Base-by-base conservation (phyloP, 2,797 vertebrate genomes). In the Labeo calbasu region DNA sequence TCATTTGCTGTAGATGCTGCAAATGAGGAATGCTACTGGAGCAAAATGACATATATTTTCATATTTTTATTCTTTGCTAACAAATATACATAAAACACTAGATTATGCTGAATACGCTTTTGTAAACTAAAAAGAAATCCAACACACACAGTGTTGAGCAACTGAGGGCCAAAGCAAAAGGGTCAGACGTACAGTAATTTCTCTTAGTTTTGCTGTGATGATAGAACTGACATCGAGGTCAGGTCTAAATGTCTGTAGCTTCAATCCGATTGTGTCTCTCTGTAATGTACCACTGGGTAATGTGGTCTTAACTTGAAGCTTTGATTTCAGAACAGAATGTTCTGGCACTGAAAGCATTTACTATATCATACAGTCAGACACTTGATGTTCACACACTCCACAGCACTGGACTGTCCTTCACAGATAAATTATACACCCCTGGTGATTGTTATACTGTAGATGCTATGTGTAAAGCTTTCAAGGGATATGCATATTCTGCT, bases 271-370 rank as follows among this genome's bases (percentile, higher is more conserved):
- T 28, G 61, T n/a, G 9, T 61, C n/a, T 13, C 1, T 9, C 51
- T 36, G 17, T 28, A 17, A n/a, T 40, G 55, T 36, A 71, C 36
- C 68, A 32, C 69, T 73, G 53, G 25, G 55, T 32, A 46, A 36
- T 65, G 13, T 75, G 36, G 13, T 63, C 25, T 73, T 72, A 50
- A 51, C 51, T n/a, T 10, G 9, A 55, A 28, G 19, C 46, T 75
- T 63, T 53, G 71, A 76, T 25, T 82, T 78, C 14, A 19, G 81
- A 15, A 82, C 81, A 65, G 71, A 83, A 83, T 69, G 73, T 77
- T 57, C 82, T 57, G 72, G 36, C 63, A n/a, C 50, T 10, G 61
- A 65, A 48, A 23, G 11, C 61, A 51, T 46, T 77, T 77, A 8
- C 15, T 14, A 28, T 17, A 83, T 65, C 25, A 7, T 59, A 23